Evolutionary conservation across 2,113 vertebrate species (phyloP).

Genomic region (Cyanoderma ruficeps): DNA sequence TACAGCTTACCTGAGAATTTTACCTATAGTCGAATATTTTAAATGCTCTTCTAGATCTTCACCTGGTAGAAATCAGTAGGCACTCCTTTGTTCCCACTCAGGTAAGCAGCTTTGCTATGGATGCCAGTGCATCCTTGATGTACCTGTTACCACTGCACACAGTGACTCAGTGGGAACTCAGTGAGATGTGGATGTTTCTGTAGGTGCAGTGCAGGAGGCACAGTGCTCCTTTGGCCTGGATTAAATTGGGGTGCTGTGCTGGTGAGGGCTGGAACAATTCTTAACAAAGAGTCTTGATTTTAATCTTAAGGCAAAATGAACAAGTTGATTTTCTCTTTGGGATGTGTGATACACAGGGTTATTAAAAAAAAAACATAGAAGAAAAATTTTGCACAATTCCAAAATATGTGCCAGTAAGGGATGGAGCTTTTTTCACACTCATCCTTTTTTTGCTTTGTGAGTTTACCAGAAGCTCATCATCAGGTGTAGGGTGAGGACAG

Average conservation of each 20-base stretch:
- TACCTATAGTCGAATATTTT: background rate
- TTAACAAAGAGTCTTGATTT: background rate
- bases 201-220: background rate
- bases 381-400: background rate
- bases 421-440: fast-evolving
- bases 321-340: background rate
- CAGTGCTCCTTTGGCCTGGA: background rate
- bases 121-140: background rate
- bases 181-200: background rate
- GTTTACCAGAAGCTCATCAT: background rate
- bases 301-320: background rate
- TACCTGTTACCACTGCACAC: fast-evolving
- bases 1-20: background rate
- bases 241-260: background rate
- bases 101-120: background rate
- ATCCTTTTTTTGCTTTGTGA: background rate
- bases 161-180: background rate
- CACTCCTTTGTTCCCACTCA: background rate
- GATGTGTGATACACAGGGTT: background rate
- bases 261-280: background rate
- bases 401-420: background rate
- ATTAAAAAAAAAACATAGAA: background rate
- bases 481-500: background rate
- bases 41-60: background rate
- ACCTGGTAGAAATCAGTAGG: background rate